Evolutionary conservation across 2,888 invertebrate genomes (phyloP).

Genomic region (Troides aeacus): DNA sequence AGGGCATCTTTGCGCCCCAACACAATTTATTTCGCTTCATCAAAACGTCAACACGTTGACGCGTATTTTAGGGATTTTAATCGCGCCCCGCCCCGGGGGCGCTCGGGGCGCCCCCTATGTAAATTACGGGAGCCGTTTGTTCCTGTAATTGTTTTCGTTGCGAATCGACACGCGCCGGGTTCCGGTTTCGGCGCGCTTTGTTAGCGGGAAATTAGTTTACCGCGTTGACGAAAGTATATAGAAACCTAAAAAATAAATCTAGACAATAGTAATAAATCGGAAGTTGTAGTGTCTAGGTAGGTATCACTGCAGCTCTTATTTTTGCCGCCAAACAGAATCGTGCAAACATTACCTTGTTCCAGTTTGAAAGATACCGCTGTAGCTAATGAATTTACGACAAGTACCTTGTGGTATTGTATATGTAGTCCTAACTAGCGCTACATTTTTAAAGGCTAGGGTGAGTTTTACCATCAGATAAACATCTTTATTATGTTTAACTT

Average conservation of each 20-base stretch:
- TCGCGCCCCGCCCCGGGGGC: conserved; percentile 50
- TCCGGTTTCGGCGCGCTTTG: conserved; percentile 53
- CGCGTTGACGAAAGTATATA: not conserved
- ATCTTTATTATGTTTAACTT: no score
- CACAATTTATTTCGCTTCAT: conserved; percentile 75
- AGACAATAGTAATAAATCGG: not conserved
- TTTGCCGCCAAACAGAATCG: no score
- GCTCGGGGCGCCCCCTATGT: conserved; percentile 58
- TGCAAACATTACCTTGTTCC: no score
- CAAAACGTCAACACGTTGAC: conserved; percentile 78
- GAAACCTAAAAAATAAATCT: not conserved
- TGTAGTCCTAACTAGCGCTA: no score
- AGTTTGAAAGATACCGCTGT: no score
- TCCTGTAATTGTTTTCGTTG: conserved; percentile 70
- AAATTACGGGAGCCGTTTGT: conserved; percentile 61
- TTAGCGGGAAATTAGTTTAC: conserved; percentile 35
- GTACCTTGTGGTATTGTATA: no score
- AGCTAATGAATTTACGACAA: no score
- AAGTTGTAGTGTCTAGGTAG: no score
- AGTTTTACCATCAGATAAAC: no score
- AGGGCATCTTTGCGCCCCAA: conserved; percentile 49
- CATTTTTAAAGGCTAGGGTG: no score
- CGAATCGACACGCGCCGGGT: conserved; percentile 61
- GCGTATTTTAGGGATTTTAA: conserved; percentile 77
- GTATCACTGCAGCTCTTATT: no score